phyloP scores from a whole-genome alignment of 2,888 invertebrate species.

The Muschampia plurimacula region DNA sequence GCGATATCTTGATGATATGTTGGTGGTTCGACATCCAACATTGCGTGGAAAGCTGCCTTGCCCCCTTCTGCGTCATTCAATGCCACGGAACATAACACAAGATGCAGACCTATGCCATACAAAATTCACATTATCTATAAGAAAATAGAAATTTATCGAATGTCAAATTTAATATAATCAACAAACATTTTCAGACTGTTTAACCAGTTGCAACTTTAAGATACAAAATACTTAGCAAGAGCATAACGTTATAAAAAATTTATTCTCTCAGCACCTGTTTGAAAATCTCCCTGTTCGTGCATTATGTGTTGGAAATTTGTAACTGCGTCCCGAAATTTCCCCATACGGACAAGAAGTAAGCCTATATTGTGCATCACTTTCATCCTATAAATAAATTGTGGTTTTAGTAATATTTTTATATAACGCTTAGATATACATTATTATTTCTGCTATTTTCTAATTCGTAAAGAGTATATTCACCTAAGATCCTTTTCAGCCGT shows the following conservation, averaged over 20 bases:
- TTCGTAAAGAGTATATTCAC: constrained; percentile 61
- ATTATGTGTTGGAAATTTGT: constrained; percentile 99
- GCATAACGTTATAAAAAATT: neutral
- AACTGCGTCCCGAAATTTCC: constrained; percentile 98
- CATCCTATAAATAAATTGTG: constrained; percentile 84
- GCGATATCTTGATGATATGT: constrained; percentile 76
- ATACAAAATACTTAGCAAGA: no score
- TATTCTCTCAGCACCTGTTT: constrained; percentile 79
- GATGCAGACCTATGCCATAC: constrained; percentile 90
- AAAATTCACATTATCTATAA: neutral
- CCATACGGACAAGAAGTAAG: constrained; percentile 97
- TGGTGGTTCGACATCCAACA: constrained; percentile 92
- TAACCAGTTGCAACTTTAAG: neutral
- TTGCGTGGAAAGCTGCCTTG: constrained; percentile 95
- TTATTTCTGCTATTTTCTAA: neutral
- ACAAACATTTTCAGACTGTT: neutral
- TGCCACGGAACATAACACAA: constrained; percentile 95
- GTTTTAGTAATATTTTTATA: neutral
- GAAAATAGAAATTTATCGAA: no score
- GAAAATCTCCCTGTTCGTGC: constrained; percentile 97
- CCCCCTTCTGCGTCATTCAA: constrained; percentile 96
- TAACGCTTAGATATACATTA: neutral
- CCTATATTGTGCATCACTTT: constrained; percentile 99
- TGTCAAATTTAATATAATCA: no score
- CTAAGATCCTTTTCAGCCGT: constrained; percentile 96